These are phyloP conservation scores for Bucco capensis DNA, from an alignment of 2,113 vertebrate species.

Conservation along the genomic window DNA sequence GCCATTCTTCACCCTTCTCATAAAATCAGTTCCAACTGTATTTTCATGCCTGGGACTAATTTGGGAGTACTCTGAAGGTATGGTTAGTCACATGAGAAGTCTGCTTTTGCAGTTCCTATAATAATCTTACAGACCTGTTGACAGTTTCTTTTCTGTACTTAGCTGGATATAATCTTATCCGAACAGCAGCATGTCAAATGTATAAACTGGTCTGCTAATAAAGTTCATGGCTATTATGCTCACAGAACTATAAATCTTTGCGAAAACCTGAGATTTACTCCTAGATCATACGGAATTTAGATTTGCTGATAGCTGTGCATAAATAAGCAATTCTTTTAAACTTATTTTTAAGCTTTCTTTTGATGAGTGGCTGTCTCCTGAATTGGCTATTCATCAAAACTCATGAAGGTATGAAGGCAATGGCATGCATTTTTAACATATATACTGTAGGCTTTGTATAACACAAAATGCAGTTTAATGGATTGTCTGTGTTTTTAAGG, in stretches of 20 bases:
- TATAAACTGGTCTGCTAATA: conserved; percentile 13
- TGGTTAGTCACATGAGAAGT: background rate
- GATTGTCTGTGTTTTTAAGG: background rate
- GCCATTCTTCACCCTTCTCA: conserved; percentile 14
- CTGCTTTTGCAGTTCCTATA: background rate
- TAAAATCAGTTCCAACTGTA: conserved; percentile 42
- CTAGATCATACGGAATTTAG: background rate
- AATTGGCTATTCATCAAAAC: background rate
- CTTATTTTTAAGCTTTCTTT: background rate
- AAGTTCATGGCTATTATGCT: background rate
- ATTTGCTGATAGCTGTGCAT: background rate
- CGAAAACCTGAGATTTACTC: background rate
- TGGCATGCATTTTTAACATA: background rate
- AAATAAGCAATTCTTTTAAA: background rate
- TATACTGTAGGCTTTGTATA: background rate
- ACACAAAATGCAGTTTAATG: background rate
- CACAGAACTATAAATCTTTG: background rate
- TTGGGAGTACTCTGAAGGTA: conserved; percentile 17
- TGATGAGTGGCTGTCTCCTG: background rate
- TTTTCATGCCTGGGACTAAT: conserved; percentile 43
- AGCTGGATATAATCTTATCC: conserved; percentile 17
- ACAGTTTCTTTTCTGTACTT: conserved; percentile 21
- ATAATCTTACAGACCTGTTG: conserved; percentile 12
- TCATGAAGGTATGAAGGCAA: background rate
- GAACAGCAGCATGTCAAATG: conserved; percentile 16